Base-by-base conservation (phyloP, 1,140 invertebrate genomes). In the Tribolium madens region DNA sequence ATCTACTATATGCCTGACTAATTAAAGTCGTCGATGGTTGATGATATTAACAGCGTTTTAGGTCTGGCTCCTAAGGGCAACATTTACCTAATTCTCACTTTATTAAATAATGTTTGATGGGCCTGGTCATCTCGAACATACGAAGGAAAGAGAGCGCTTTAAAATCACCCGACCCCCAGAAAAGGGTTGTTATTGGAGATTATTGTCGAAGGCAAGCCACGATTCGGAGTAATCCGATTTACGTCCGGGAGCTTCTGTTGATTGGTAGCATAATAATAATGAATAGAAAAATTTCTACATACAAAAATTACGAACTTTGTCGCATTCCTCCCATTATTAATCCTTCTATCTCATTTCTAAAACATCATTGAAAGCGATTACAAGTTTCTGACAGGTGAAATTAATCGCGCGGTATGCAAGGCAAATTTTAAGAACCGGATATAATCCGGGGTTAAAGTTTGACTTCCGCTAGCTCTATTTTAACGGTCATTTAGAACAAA, bases 21-120 rank as follows among this genome's bases (percentile, higher is more conserved):
- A 72, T 72, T 72, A 72, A 72, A 72, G 46, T 72, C 70, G 70
- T 52, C 70, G 70, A 72, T 72, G 57, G 57, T 64, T 64, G 47
- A 72, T 72, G 70, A 72, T 72, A 72, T 72, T 72, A 71, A 9
- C 47, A 14, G 69, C 50, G 70, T 72, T 72, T 72, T 50, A 72
- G 70, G 70, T 50, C 50, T 52, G 4, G 70, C 50, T 71, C 70
- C 70, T 72, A 72, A 46, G 70, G 70, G 70, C 18, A 72, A 50
- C 46, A 72, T 72, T 72, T 52, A 72, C 70, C 47, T 72, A 72
- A 72, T 72, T 72, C 50, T 72, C 70, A 18, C 70, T 48, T 72
- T 72, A 72, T 72, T 72, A 72, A 72, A 72, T 72, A 31, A 72
- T 52, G 70, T 50, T 26, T 50, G 70, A 31, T 48, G 70, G 46